phyloP scores from a whole-genome alignment of 2,113 vertebrate genomes.

The Protobothrops flavoviridis region DNA sequence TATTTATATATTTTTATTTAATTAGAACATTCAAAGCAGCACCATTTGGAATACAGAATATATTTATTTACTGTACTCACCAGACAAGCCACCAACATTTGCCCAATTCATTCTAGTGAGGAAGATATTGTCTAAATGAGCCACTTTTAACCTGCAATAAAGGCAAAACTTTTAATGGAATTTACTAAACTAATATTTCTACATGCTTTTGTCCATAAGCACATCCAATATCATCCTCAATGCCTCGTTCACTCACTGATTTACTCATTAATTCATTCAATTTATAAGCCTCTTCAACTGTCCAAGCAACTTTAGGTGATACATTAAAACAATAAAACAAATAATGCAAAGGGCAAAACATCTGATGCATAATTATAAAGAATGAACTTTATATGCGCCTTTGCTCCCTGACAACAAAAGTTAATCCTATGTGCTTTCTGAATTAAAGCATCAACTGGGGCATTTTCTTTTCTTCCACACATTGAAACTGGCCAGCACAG shows the following conservation, averaged over 20 bases:
- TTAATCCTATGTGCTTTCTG: background rate
- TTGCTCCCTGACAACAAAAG: background rate
- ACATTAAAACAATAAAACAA: background rate
- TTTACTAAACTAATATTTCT: background rate
- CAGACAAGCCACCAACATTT: slow-evolving; percentile 85
- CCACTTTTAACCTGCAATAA: slow-evolving; percentile 74
- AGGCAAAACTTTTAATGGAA: background rate
- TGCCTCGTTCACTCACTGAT: background rate
- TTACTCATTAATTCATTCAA: background rate
- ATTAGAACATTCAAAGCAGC: too few relatives aligned
- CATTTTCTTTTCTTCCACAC: background rate
- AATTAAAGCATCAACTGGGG: background rate
- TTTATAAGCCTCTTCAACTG: background rate
- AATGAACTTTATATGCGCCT: background rate
- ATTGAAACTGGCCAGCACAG: background rate
- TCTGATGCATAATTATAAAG: background rate
- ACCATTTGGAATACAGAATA: background rate
- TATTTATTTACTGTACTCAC: slow-evolving; percentile 58
- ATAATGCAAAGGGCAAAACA: background rate
- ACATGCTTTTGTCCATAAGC: background rate
- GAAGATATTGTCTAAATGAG: slow-evolving; percentile 85
- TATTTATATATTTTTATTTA: too few relatives aligned
- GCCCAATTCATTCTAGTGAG: slow-evolving; percentile 85
- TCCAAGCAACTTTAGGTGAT: background rate
- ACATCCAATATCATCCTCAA: background rate